Evolutionary conservation across 2,113 vertebrate genomes (phyloP).

Genomic region (Eulacestoma nigropectus): DNA sequence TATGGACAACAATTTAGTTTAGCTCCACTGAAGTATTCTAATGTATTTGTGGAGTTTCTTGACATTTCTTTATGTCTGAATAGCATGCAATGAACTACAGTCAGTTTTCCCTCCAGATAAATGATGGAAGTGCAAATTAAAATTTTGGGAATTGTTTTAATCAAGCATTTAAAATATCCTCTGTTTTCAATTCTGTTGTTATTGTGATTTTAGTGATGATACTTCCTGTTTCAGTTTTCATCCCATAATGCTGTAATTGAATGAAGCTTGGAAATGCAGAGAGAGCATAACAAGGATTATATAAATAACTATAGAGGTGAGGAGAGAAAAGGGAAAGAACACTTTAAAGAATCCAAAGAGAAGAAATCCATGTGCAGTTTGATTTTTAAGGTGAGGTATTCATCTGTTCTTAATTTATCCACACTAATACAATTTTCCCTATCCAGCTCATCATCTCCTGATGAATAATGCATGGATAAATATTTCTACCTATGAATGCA

Average conservation of each 20-base stretch:
- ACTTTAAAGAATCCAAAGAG: not conserved
- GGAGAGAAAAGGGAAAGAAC: not conserved
- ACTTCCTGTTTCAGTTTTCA: not conserved
- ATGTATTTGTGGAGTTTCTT: not conserved
- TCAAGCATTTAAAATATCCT: not conserved
- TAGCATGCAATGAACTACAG: not conserved
- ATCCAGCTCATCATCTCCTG: constrained; percentile 43
- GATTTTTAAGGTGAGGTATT: constrained; percentile 26
- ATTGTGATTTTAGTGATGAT: not conserved
- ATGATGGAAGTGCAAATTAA: not conserved
- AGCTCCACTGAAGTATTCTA: not conserved
- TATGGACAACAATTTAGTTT: not conserved
- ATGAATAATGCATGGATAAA: constrained; percentile 50
- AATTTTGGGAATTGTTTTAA: not conserved
- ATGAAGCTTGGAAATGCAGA: not conserved
- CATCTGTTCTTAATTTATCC: constrained; percentile 42
- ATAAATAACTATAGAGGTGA: not conserved
- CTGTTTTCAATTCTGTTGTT: not conserved
- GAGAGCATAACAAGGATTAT: not conserved
- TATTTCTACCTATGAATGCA: constrained; percentile 25
- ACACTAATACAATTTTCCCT: constrained; percentile 1
- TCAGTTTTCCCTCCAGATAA: not conserved
- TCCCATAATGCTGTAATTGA: not conserved
- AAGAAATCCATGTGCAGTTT: not conserved
- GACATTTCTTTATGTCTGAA: not conserved